phyloP scores from a whole-genome alignment of 1,140 invertebrate genomes.

The Teleopsis dalmanni region DNA sequence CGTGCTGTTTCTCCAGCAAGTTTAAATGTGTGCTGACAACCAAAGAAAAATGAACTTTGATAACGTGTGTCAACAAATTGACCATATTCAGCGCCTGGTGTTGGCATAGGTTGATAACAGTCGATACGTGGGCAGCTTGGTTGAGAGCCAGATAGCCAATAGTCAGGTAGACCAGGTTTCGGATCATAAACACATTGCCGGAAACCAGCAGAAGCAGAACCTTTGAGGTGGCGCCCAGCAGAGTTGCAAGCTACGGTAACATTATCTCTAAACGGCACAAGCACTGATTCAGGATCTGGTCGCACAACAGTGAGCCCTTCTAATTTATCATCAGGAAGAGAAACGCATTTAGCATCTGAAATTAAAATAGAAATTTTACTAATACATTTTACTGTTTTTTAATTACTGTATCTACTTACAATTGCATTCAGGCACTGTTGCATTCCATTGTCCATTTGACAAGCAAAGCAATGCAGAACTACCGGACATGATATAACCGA shows the following conservation, averaged over 20 bases:
- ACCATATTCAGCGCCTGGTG: slow-evolving; percentile 88
- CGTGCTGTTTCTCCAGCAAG: slow-evolving; percentile 84
- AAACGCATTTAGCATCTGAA: slow-evolving; percentile 80
- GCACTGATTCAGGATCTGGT: slow-evolving; percentile 66
- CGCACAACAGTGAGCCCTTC: slow-evolving; percentile 73
- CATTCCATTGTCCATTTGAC: slow-evolving; percentile 88
- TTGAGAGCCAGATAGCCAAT: slow-evolving; percentile 81
- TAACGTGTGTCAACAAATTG: slow-evolving; percentile 80
- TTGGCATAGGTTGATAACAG: slow-evolving; percentile 78
- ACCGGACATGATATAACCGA: slow-evolving; percentile 88
- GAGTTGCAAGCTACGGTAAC: slow-evolving; percentile 75
- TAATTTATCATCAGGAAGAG: slow-evolving; percentile 78
- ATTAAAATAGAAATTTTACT: slow-evolving; percentile 20
- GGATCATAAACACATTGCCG: slow-evolving; percentile 95
- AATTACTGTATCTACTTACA: slow-evolving; percentile 52
- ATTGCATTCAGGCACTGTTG: slow-evolving; percentile 84
- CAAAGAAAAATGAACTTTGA: slow-evolving; percentile 90
- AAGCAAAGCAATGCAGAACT: slow-evolving; percentile 77
- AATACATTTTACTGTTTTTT: neutral
- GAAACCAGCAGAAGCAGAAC: slow-evolving; percentile 73
- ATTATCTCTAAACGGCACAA: slow-evolving; percentile 83
- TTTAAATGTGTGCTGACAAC: slow-evolving; percentile 93
- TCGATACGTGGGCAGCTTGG: slow-evolving; percentile 81
- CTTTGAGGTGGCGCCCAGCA: slow-evolving; percentile 66
- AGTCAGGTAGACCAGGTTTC: slow-evolving; percentile 77